Percentiles rank a stretch among this genome's conserved stretches.
These are phyloP conservation scores for Disparrhopalites patrizii DNA, from an alignment of 2,888 invertebrate genomes.

Conservation along the genomic window DNA sequence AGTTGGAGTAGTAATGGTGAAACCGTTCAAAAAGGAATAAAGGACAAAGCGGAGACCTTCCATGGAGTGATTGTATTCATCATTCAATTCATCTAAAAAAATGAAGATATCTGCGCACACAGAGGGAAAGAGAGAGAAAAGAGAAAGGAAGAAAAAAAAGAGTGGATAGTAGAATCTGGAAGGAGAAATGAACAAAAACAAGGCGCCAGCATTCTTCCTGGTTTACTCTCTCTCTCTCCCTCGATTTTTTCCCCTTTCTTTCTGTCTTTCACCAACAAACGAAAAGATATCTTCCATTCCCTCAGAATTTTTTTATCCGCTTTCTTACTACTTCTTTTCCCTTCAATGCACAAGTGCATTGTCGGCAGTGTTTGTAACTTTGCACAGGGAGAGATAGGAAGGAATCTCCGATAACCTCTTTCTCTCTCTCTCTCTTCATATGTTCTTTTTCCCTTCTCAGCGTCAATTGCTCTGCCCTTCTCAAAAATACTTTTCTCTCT, in stretches of 20 bases:
- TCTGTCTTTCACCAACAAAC: slow-evolving; percentile 4
- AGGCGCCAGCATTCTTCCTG: slow-evolving; percentile 45
- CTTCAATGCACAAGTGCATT: slow-evolving; percentile 17
- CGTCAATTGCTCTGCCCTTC: slow-evolving; percentile 6
- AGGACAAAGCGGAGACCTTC: slow-evolving; percentile 1
- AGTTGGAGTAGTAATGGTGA: not conserved
- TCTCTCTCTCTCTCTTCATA: slow-evolving; percentile 13
- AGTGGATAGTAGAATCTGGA: slow-evolving; percentile 8
- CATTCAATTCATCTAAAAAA: slow-evolving; percentile 34
- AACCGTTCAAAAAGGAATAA: slow-evolving; percentile 15
- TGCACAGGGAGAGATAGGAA: not conserved
- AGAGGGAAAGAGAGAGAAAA: slow-evolving; percentile 17
- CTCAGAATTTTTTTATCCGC: slow-evolving; percentile 8
- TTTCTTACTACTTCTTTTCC: slow-evolving; percentile 17
- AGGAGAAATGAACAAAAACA: slow-evolving; percentile 41
- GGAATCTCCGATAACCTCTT: slow-evolving; percentile 6
- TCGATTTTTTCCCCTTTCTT: slow-evolving; percentile 11
- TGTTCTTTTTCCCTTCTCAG: not conserved
- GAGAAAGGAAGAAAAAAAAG: slow-evolving; percentile 1
- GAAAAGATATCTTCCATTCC: not conserved
- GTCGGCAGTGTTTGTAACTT: slow-evolving; percentile 9
- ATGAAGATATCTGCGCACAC: slow-evolving; percentile 23
- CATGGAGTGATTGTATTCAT: slow-evolving; percentile 32
- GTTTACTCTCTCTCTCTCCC: slow-evolving; percentile 11
- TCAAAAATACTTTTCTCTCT: not conserved